phyloP scores from a whole-genome alignment of 64 coral and sea anemone genomes.

The Porites lutea region DNA sequence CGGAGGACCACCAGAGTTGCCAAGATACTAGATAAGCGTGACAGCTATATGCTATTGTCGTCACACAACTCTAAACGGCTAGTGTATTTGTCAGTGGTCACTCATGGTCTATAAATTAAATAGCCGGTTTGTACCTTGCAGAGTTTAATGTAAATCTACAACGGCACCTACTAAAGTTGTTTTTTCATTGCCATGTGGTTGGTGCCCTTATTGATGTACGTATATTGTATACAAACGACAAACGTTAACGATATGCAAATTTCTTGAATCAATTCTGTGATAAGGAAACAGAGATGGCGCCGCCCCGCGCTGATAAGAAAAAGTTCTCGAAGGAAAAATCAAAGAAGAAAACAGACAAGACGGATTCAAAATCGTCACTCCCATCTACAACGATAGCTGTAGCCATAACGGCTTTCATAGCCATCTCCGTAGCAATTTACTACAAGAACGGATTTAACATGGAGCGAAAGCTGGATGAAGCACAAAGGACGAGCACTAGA shows the following conservation, averaged over 20 bases:
- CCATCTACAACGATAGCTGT: conserved; percentile 23
- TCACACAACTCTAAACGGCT: background rate
- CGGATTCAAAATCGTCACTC: background rate
- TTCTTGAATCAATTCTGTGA: background rate
- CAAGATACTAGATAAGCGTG: background rate
- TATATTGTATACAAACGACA: background rate
- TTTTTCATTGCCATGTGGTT: too few relatives aligned
- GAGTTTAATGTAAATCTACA: too few relatives aligned
- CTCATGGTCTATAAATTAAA: too few relatives aligned
- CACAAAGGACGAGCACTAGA: too few relatives aligned
- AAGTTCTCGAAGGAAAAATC: conserved; percentile 24
- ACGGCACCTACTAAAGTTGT: too few relatives aligned
- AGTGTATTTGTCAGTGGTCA: background rate
- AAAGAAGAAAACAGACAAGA: conserved; percentile 43
- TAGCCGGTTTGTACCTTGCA: too few relatives aligned
- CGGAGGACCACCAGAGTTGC: background rate
- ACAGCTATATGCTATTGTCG: background rate
- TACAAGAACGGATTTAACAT: conserved; percentile 45
- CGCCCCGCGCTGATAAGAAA: background rate
- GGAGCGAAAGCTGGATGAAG: background rate
- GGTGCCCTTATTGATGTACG: too few relatives aligned
- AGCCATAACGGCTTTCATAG: conserved; percentile 31
- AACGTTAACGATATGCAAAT: conserved; percentile 7
- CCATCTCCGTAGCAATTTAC: conserved; percentile 54
- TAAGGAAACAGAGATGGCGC: conserved; percentile 1